Conservation (phyloP, 2,797 vertebrate genomes). For the Myoxocephalus aenaeus region DNA sequence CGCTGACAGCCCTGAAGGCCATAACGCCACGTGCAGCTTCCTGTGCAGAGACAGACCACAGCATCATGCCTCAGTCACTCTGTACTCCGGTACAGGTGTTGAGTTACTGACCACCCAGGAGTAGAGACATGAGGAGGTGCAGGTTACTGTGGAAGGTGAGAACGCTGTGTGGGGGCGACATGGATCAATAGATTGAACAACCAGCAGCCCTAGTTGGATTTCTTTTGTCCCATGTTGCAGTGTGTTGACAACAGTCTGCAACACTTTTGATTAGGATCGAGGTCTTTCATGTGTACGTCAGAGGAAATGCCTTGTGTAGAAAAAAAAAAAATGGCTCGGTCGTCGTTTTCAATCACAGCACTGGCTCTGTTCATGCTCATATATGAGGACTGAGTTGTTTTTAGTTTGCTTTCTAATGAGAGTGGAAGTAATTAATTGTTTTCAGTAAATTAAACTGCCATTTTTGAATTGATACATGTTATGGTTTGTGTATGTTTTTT, state of each 20-base stretch:
- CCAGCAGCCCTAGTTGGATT: slow-evolving; percentile 37
- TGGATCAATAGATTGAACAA: slow-evolving; percentile 62
- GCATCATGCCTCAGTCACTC: slow-evolving; percentile 40
- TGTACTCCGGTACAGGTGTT: slow-evolving; percentile 63
- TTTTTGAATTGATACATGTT: not conserved
- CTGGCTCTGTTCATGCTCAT: slow-evolving; percentile 12
- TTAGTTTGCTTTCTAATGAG: not conserved
- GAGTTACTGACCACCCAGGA: slow-evolving; percentile 74
- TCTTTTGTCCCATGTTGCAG: slow-evolving; percentile 43
- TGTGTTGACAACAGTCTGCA: slow-evolving; percentile 36
- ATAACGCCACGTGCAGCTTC: slow-evolving; percentile 9
- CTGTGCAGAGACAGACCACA: slow-evolving; percentile 13
- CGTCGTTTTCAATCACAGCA: slow-evolving; percentile 29
- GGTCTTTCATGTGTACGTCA: slow-evolving; percentile 1
- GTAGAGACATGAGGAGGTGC: slow-evolving; percentile 60
- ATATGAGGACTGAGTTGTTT: not conserved
- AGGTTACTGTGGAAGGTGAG: slow-evolving; percentile 80
- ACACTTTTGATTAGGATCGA: slow-evolving; percentile 49
- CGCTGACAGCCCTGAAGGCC: not conserved
- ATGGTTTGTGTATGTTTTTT: not conserved
- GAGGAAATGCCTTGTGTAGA: slow-evolving; percentile 12
- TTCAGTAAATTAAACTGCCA: not conserved
- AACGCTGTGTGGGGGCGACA: slow-evolving; percentile 62
- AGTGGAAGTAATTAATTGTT: not conserved
- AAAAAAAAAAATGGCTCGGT: not conserved